phyloP scores from a whole-genome alignment of 2,888 invertebrate species.

The Abrostola tripartita region DNA sequence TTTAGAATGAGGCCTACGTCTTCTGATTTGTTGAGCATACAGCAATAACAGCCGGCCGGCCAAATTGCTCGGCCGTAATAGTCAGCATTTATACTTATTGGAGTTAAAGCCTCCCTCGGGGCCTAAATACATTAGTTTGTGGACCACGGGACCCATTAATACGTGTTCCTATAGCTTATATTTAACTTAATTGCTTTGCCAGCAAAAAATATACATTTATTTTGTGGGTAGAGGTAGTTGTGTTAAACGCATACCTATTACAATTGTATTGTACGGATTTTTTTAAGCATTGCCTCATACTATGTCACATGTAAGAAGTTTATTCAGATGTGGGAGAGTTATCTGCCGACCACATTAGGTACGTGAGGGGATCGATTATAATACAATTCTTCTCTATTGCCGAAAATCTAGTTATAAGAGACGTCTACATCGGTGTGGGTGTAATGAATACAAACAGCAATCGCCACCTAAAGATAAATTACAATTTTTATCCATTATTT shows the following conservation, averaged over 20 bases:
- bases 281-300: too few species aligned
- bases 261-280: too few species aligned
- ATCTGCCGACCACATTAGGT: too few species aligned
- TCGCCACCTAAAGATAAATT: too few species aligned
- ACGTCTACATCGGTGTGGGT: too few species aligned
- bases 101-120: slow-evolving; percentile 40
- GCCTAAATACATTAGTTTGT: slow-evolving; percentile 31
- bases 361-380: too few species aligned
- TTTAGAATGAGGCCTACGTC: not conserved
- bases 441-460: too few species aligned
- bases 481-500: too few species aligned
- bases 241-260: not conserved
- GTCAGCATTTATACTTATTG: slow-evolving; percentile 38
- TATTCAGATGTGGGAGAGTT: too few species aligned
- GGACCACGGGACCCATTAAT: slow-evolving; percentile 21
- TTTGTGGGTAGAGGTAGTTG: not conserved
- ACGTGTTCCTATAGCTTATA: slow-evolving; percentile 16
- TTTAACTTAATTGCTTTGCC: slow-evolving; percentile 29
- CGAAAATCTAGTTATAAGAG: too few species aligned
- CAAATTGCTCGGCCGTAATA: slow-evolving; percentile 40
- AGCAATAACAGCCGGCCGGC: slow-evolving; percentile 23
- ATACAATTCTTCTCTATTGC: too few species aligned
- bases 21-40: not conserved
- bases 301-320: too few species aligned
- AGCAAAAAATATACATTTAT: slow-evolving; percentile 18